These are phyloP conservation scores for Cyclina sinensis DNA, from an alignment of 1,140 invertebrate species.

Conservation along the genomic window DNA sequence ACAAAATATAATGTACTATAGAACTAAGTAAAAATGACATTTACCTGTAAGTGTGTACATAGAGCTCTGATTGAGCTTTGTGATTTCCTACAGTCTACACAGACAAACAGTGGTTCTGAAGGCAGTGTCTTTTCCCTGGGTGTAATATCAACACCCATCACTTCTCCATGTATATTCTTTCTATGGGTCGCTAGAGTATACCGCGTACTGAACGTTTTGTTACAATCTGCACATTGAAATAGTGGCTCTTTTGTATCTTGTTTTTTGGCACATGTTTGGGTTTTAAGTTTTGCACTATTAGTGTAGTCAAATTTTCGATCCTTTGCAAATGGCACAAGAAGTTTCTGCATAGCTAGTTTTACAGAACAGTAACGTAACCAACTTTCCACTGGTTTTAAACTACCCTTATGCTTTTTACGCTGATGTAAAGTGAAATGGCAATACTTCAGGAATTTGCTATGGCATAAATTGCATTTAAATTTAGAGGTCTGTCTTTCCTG, in stretches of 20 bases:
- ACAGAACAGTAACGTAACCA: slow-evolving; percentile 23
- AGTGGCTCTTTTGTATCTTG: neutral
- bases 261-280: neutral
- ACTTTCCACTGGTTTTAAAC: neutral
- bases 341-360: neutral
- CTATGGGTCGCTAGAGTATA: neutral
- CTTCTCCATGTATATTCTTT: neutral
- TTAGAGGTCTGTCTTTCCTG: neutral
- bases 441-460: neutral
- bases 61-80: neutral
- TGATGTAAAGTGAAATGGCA: neutral
- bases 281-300: neutral
- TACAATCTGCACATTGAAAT: neutral
- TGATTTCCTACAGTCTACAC: neutral
- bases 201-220: neutral
- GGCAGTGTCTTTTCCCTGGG: neutral
- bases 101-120: slow-evolving; percentile 25
- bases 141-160: neutral
- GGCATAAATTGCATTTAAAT: neutral
- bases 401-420: neutral
- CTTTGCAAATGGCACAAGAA: slow-evolving; percentile 36
- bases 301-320: neutral
- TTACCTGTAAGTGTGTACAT: slow-evolving; percentile 19
- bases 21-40: too few species aligned
- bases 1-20: too few species aligned